Conservation (phyloP, 2,888 invertebrate genomes). For the Glyphotaelius pellucidus region DNA sequence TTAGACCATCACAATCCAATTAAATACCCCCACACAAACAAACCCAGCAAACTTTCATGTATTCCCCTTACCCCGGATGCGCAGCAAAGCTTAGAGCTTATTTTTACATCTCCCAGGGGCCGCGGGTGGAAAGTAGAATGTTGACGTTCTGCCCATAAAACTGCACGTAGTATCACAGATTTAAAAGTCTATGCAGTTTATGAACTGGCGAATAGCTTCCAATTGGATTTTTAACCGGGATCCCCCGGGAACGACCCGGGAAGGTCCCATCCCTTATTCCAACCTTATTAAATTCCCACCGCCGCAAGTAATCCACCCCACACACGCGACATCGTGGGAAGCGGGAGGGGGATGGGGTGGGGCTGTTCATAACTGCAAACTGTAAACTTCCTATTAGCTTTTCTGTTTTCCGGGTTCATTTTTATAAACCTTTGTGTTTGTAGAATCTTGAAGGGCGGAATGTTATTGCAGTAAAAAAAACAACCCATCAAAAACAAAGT, state of each 20-base stretch:
- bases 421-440: neutral
- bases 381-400: neutral
- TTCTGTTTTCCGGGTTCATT: neutral
- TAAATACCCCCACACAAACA: neutral
- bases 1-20: neutral
- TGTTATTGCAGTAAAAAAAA: neutral
- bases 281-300: conserved; percentile 53
- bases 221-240: conserved; percentile 54
- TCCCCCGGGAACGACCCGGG: conserved; percentile 12
- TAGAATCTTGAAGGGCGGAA: neutral
- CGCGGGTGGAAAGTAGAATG: neutral
- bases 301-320: conserved; percentile 39
- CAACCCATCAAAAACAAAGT: too few species aligned
- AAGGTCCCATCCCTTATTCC: conserved; percentile 33
- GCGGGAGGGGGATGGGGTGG: too few species aligned
- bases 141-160: conserved; percentile 29
- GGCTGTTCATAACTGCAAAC: neutral
- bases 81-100: neutral
- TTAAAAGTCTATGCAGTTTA: conserved; percentile 48
- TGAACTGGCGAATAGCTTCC: conserved; percentile 46
- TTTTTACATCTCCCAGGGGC: neutral
- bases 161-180: conserved; percentile 40
- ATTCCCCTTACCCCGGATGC: neutral
- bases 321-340: neutral
- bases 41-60: neutral